phyloP scores from a whole-genome alignment of 2,888 invertebrate species.

The Habrosyne pyritoides region DNA sequence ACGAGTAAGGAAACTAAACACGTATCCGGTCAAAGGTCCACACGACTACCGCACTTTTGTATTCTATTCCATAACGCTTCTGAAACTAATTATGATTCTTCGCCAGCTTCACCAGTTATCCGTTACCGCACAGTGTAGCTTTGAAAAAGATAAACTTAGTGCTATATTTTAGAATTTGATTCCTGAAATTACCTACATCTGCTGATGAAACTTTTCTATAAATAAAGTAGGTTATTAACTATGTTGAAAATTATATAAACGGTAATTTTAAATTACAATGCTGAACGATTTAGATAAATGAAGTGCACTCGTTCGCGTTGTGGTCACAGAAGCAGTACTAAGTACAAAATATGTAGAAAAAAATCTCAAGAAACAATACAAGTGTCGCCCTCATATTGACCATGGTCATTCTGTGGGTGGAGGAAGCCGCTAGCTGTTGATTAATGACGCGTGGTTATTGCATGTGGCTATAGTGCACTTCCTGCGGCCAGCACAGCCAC shows the following conservation, averaged over 20 bases:
- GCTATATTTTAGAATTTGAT: too few relatives aligned
- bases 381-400: slow-evolving; percentile 52
- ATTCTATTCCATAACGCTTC: background rate
- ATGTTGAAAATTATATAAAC: too few relatives aligned
- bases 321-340: background rate
- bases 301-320: background rate
- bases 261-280: too few relatives aligned
- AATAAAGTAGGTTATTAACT: too few relatives aligned
- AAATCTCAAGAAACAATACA: slow-evolving; percentile 63
- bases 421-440: slow-evolving; percentile 61
- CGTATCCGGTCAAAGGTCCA: slow-evolving; percentile 65
- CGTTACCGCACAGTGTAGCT: too few relatives aligned
- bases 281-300: too few relatives aligned
- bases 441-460: slow-evolving; percentile 45
- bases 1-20: slow-evolving; percentile 61
- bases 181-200: too few relatives aligned
- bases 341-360: slow-evolving; percentile 28
- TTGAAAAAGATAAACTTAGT: too few relatives aligned
- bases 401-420: slow-evolving; percentile 25
- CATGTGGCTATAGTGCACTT: slow-evolving; percentile 60
- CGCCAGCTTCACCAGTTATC: background rate
- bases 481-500: slow-evolving; percentile 45
- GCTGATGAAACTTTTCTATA: too few relatives aligned
- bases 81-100: background rate
- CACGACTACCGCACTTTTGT: slow-evolving; percentile 21